Evolutionary conservation across 1,140 invertebrate genomes (phyloP), one percentile per base, ranked within the genome.

Genomic region (Diabrotica undecimpunctata): DNA sequence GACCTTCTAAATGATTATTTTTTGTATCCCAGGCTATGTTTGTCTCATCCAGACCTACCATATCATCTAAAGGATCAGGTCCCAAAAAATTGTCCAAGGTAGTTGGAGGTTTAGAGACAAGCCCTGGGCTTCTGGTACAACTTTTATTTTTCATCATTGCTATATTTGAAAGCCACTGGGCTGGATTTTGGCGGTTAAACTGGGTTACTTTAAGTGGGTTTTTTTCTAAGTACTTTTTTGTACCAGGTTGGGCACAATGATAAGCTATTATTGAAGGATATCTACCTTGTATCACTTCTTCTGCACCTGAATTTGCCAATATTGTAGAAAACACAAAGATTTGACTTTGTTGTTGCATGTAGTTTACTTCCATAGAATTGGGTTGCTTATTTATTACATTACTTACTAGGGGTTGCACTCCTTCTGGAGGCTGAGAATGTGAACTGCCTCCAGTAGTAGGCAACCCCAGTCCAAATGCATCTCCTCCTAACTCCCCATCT

Each of bases 321-420:
- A 87, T 82, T 0, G 96, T 98, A 9, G 93, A 95, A 83, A 99
- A 99, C 60, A 98, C 96, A 86, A 97, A 98, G 75, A 98, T 95
- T 80, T 98, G 95, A 83, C 92, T 97, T 80, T 97, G 95, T 78
- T 97, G 95, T 81, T 97, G 95, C 91, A 93, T 91, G 73, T 92
- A 92, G 75, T 92, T 87, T 67, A 88, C 86, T 82, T 87, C 90
- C 85, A 88, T 89, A 70, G 87, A 90, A 67, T 87, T 88, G 62
- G 90, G 87, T 78, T 92, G 90, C 79, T 93, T 92, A 71, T 84
- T 88, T 65, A 91, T 86, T 38, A 92, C 87, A 80, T 91, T 91
- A 68, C 88, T 89, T 12, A 89, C 86, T 70, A 91, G 74, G 14
- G 89, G 88, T 74, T 91, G 90, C 11, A 88, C 85, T 69, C 84